Percentiles rank a stretch among this genome's conserved stretches.
phyloP scores from a whole-genome alignment of 1,140 invertebrate genomes.

The Pseudobourletiella spinata region DNA sequence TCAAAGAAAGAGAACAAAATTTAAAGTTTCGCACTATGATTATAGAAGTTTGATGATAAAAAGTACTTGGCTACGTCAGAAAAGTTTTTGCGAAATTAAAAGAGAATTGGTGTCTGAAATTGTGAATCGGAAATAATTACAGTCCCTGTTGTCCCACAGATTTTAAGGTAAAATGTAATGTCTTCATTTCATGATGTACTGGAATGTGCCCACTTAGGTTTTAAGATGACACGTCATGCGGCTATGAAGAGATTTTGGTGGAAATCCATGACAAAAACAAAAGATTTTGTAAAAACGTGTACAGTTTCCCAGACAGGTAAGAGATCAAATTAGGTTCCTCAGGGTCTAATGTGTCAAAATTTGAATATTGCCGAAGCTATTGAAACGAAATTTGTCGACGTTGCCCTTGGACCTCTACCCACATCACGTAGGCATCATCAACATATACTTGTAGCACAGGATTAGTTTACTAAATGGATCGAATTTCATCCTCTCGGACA shows the following conservation, averaged over 20 bases:
- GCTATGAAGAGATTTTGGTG: conserved; percentile 21
- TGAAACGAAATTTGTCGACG: conserved; percentile 23
- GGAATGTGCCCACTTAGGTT: too few species aligned
- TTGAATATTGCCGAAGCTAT: conserved; percentile 7
- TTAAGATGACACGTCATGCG: conserved; percentile 10
- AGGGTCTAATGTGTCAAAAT: conserved; percentile 1
- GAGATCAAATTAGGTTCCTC: conserved; percentile 4
- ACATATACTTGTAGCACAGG: conserved; percentile 37
- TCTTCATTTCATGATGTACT: too few species aligned
- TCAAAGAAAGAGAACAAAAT: too few species aligned
- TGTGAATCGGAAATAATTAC: too few species aligned
- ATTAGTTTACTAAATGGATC: conserved; percentile 39
- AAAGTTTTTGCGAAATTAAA: too few species aligned
- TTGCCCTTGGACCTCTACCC: conserved; percentile 31
- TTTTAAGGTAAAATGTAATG: too few species aligned
- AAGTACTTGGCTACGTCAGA: too few species aligned
- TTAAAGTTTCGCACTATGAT: too few species aligned
- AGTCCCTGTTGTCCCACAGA: too few species aligned
- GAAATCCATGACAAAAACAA: conserved; percentile 19
- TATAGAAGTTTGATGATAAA: too few species aligned
- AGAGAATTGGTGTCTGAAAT: too few species aligned
- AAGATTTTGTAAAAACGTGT: conserved; percentile 25
- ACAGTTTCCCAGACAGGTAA: conserved; percentile 21
- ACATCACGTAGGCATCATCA: conserved; percentile 12
- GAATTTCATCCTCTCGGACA: conserved; percentile 35